Percentiles rank a stretch among this genome's conserved stretches.
These are phyloP conservation scores for Grus americana DNA, from an alignment of 2,113 vertebrate genomes.

Conservation along the genomic window DNA sequence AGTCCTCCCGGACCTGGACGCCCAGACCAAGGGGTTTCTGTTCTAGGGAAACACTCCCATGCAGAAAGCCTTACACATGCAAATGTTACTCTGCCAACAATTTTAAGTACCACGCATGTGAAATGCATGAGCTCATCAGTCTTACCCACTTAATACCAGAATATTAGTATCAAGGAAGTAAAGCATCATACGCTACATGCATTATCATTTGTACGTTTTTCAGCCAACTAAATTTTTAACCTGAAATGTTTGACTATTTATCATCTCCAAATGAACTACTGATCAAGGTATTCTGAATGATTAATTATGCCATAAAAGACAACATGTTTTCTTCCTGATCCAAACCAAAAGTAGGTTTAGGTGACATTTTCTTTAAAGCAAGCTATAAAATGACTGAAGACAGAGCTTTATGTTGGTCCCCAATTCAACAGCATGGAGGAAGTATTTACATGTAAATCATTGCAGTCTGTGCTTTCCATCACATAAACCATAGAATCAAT, in stretches of 20 bases:
- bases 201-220: background rate
- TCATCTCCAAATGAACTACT: background rate
- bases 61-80: background rate
- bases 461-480: slow-evolving; percentile 17
- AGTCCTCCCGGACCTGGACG: fast-evolving
- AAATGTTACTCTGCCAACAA: background rate
- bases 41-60: background rate
- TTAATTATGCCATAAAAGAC: background rate
- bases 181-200: background rate
- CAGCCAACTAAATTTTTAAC: background rate
- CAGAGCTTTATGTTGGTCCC: background rate
- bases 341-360: background rate
- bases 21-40: background rate
- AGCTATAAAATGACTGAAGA: background rate
- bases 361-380: background rate
- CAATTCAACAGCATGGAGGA: background rate
- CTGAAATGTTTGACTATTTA: background rate
- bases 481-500: background rate
- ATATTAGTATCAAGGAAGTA: background rate
- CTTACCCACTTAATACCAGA: background rate
- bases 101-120: background rate
- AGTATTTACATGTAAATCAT: slow-evolving; percentile 57
- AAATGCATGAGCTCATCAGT: background rate
- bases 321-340: background rate
- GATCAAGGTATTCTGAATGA: background rate